Conservation (phyloP, 2,888 invertebrate genomes). For the Chrysodeixis includens region DNA sequence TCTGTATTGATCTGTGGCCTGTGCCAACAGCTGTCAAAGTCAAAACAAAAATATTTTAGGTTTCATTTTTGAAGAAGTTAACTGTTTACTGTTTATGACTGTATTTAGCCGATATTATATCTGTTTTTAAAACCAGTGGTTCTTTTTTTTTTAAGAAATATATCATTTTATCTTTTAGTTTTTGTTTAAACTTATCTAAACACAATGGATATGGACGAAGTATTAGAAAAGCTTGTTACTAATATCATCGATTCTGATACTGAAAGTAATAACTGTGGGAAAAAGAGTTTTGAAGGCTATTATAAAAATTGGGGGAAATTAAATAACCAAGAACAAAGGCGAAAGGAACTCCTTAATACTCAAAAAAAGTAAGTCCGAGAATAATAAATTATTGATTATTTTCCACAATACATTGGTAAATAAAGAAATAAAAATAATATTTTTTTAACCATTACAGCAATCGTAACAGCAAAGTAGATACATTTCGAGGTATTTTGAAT, state of each 20-base stretch:
- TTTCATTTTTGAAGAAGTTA: conserved; percentile 7
- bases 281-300: conserved; percentile 66
- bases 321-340: conserved; percentile 86
- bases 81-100: conserved; percentile 3
- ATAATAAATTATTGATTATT: background rate
- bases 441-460: conserved; percentile 74
- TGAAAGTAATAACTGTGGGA: conserved; percentile 46
- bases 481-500: conserved; percentile 86
- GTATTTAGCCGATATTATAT: background rate
- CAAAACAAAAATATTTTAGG: background rate
- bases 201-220: conserved; percentile 73
- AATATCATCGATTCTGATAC: conserved; percentile 59
- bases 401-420: background rate
- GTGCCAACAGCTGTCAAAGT: background rate
- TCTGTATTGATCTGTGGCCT: background rate
- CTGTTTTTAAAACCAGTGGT: background rate
- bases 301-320: conserved; percentile 82
- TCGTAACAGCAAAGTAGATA: conserved; percentile 83
- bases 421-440: too few species aligned
- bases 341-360: conserved; percentile 85
- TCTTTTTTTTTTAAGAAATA: background rate
- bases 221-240: conserved; percentile 69
- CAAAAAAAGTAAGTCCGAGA: conserved; percentile 88
- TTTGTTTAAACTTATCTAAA: background rate
- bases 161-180: background rate